phyloP scores from a whole-genome alignment of 2,888 invertebrate genomes.

The Mythimna pallens region DNA sequence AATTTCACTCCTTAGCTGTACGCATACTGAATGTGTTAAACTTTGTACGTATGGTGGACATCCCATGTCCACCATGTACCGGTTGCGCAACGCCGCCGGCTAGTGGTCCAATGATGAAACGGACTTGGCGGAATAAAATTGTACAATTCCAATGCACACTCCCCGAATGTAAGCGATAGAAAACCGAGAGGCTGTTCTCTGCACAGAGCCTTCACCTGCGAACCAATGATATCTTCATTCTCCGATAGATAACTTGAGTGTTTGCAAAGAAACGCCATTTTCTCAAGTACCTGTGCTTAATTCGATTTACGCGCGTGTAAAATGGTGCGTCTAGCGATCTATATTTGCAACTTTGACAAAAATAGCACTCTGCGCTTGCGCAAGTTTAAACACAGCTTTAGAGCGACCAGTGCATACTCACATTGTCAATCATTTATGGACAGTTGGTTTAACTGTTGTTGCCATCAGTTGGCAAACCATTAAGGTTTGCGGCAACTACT shows the following conservation, averaged over 20 bases:
- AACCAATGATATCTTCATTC: neutral
- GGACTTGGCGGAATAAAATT: no score
- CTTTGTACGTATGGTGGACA: no score
- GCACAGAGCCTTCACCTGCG: neutral
- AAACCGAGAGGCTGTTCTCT: neutral
- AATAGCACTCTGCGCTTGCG: constrained; percentile 3
- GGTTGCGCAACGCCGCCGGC: no score
- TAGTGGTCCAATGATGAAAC: no score
- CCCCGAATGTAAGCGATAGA: no score
- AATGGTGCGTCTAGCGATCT: neutral
- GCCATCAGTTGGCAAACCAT: neutral
- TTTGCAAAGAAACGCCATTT: constrained; percentile 7
- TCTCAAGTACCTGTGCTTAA: neutral
- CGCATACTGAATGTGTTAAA: no score
- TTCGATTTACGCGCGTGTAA: neutral
- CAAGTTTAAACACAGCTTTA: constrained; percentile 15
- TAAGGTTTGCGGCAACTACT: neutral
- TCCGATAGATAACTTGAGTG: neutral
- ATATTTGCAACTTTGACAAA: neutral
- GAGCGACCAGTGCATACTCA: no score
- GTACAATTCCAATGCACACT: no score
- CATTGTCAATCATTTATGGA: neutral
- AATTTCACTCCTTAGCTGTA: no score
- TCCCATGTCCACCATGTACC: no score
- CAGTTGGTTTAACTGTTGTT: neutral